Evolutionary conservation across 2,113 vertebrate species (phyloP), one percentile per base, ranked within the genome.

Genomic region (Hipposideros armiger): DNA sequence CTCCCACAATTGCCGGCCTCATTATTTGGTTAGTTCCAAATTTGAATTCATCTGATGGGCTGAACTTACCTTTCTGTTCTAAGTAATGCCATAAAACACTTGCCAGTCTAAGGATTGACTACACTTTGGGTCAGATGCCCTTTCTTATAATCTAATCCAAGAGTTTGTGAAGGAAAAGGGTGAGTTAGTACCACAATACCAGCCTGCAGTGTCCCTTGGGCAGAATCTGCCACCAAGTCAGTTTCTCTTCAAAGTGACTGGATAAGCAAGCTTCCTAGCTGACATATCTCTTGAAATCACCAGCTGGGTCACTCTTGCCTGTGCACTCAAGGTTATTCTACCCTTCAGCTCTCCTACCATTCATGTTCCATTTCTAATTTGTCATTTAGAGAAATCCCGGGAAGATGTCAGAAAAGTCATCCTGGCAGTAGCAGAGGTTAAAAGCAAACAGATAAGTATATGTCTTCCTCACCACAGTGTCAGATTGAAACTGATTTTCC

Each of bases 311-410:
- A 26, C 72, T 73, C 76, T 70, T 87, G 15, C 10, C 60, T 83
- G 3, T 66, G 60, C 4, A 5, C 7, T 94, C 76, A 94, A 95
- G 84, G 94, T 92, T 69, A 92, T 24, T 78, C 26, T 87, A 16
- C 40, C 67, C 54, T 84, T 94, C 66, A 58, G 62, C 73, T 94
- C 56, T 70, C 24, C 64, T 77, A 69, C 77, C 81, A 86, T 24
- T 88, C 64, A 54, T 56, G 70, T 56, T 84, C 54, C 56, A 69
- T 69, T 95, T 97, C 94, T 81, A 95, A 90, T 95, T 89, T 62
- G 72, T 87, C 58, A 92, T 87, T 42, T 7, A 26, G 69, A 95
- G 88, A 92, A 97, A 90, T 81, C 90, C 84, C 52, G 85, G 54
- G 45, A 90, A 97, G 66, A 81, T 58, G 90, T 52, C 66, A 69